These are phyloP conservation scores for Lytechinus variegatus DNA, from an alignment of 35 echinoderm and acorn worm species.

Conservation along the genomic window DNA sequence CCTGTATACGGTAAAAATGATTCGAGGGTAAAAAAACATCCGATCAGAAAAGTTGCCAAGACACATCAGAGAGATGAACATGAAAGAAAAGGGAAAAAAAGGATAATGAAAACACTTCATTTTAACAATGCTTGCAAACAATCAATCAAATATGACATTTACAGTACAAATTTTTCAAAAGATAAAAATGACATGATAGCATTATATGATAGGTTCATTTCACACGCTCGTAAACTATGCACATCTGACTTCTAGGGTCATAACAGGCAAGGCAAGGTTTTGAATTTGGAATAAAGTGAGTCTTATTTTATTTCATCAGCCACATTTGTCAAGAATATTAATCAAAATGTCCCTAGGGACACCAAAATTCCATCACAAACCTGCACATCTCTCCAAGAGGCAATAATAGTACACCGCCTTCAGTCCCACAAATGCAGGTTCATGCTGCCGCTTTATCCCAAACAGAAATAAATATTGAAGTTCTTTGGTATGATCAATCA, in stretches of 20 bases:
- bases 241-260: too few relatives aligned
- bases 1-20: neutral
- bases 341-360: neutral
- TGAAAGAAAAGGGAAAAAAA: neutral
- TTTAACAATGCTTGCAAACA: neutral
- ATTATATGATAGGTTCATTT: neutral
- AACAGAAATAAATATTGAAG: conserved; percentile 20
- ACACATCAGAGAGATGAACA: neutral
- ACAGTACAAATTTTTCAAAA: neutral
- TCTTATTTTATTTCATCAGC: neutral
- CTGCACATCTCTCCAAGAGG: neutral
- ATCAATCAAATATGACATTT: neutral
- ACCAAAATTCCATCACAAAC: neutral
- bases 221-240: too few relatives aligned
- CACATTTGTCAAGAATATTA: neutral
- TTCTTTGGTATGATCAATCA: neutral
- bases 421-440: neutral
- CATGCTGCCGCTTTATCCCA: neutral
- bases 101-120: neutral
- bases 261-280: neutral
- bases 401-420: neutral
- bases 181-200: neutral
- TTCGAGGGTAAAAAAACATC: neutral
- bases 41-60: neutral
- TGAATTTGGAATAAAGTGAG: neutral